phyloP scores from a whole-genome alignment of 2,113 vertebrate genomes.

The Paratilapia polleni region DNA sequence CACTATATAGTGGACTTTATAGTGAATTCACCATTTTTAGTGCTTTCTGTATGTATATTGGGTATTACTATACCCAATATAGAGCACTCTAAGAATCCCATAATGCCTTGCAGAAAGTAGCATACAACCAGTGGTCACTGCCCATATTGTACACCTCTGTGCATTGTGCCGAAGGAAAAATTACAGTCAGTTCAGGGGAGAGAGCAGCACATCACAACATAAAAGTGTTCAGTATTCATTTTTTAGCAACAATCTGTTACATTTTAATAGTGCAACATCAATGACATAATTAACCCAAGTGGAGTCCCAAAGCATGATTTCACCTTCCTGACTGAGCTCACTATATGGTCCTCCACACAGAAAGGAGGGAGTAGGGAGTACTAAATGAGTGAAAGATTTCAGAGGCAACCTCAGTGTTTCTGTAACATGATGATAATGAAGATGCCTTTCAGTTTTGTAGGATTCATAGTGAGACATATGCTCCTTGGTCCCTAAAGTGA shows the following conservation, averaged over 20 bases:
- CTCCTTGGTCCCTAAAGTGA: slow-evolving; percentile 9
- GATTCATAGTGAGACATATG: not conserved
- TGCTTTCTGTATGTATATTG: not conserved
- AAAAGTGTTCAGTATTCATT: not conserved
- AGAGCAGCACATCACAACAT: not conserved
- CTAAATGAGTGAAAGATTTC: not conserved
- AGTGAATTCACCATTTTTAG: not conserved
- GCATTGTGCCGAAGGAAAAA: not conserved
- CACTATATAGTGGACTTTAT: not conserved
- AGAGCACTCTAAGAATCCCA: not conserved
- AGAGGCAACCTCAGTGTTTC: not conserved
- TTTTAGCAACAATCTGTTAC: not conserved
- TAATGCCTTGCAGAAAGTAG: not conserved
- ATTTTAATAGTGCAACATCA: not conserved
- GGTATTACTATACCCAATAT: too few relatives aligned
- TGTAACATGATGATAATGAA: not conserved
- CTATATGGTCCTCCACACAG: not conserved
- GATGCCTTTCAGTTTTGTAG: not conserved
- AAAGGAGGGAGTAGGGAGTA: not conserved
- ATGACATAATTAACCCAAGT: not conserved
- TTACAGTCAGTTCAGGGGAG: not conserved
- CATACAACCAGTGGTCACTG: not conserved
- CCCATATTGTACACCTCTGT: not conserved
- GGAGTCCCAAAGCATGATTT: not conserved
- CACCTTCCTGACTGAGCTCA: not conserved